These are phyloP conservation scores for Hoplias malabaricus DNA, from an alignment of 2,113 vertebrate genomes.

Conservation along the genomic window DNA sequence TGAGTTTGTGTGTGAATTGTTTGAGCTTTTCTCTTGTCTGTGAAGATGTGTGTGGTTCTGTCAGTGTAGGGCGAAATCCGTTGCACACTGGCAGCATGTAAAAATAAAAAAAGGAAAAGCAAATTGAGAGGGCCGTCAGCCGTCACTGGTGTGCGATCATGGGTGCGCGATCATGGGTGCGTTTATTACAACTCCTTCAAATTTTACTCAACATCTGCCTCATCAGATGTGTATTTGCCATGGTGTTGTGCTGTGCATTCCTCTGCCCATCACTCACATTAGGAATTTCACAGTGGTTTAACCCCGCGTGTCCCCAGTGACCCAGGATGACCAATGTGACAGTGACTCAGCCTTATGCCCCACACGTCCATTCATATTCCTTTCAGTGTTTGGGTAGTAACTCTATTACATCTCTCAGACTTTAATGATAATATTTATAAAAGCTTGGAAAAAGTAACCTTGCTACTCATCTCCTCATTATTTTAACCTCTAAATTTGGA, in stretches of 20 bases:
- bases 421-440: no score
- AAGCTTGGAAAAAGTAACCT: no score
- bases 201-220: slow-evolving; percentile 31
- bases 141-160: neutral
- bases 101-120: neutral
- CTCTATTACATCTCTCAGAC: no score
- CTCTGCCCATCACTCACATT: slow-evolving; percentile 54
- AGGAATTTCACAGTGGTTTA: slow-evolving; percentile 59
- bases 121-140: neutral
- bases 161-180: no score
- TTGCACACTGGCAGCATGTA: slow-evolving; percentile 15
- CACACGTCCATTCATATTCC: neutral
- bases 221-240: slow-evolving; percentile 25
- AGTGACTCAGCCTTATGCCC: neutral
- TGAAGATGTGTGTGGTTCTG: slow-evolving; percentile 27
- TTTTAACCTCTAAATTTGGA: no score
- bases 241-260: slow-evolving; percentile 38
- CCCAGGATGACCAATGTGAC: neutral
- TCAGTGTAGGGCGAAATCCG: slow-evolving; percentile 15
- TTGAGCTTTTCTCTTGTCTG: slow-evolving; percentile 28
- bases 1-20: slow-evolving; percentile 46
- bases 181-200: slow-evolving; percentile 26
- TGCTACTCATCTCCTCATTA: no score
- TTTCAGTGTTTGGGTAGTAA: no score
- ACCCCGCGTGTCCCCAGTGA: neutral